These are phyloP conservation scores for Caenorhabditis sp. DNA, from an alignment of 2,888 invertebrate species.

Conservation along the genomic window DNA sequence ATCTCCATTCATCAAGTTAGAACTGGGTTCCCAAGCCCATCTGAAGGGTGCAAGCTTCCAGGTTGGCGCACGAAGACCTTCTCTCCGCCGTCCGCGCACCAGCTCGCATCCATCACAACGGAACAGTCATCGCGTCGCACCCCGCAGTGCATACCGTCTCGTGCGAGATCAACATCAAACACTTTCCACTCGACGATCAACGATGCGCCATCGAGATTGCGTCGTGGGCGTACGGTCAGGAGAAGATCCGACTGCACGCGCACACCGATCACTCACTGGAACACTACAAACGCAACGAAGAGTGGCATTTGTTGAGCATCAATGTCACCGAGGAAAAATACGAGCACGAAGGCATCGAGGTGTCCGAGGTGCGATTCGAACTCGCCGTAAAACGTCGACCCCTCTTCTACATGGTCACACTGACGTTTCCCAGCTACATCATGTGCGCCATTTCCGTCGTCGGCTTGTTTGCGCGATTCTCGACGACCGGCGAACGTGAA, in stretches of 20 bases:
- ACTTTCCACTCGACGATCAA: constrained; percentile 61
- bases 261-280: constrained; percentile 61
- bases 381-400: constrained; percentile 65
- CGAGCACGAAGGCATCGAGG: constrained; percentile 66
- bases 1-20: neutral
- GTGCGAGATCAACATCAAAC: constrained; percentile 65
- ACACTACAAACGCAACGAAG: constrained; percentile 63
- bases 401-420: constrained; percentile 68
- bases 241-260: constrained; percentile 64
- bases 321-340: constrained; percentile 59
- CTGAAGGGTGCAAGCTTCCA: constrained; percentile 58
- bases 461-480: constrained; percentile 66
- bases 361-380: constrained; percentile 63
- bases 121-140: constrained; percentile 62
- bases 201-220: constrained; percentile 68
- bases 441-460: constrained; percentile 67
- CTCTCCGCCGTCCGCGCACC: constrained; percentile 63
- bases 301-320: constrained; percentile 64
- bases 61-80: constrained; percentile 67
- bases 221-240: constrained; percentile 66
- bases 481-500: constrained; percentile 64
- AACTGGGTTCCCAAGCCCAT: constrained; percentile 29
- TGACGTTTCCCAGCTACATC: constrained; percentile 66
- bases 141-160: constrained; percentile 68
- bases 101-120: constrained; percentile 57